Percentiles rank a stretch among this genome's conserved stretches.
Evolutionary conservation across 2,113 vertebrate genomes (phyloP).

Genomic region (Columba livia): DNA sequence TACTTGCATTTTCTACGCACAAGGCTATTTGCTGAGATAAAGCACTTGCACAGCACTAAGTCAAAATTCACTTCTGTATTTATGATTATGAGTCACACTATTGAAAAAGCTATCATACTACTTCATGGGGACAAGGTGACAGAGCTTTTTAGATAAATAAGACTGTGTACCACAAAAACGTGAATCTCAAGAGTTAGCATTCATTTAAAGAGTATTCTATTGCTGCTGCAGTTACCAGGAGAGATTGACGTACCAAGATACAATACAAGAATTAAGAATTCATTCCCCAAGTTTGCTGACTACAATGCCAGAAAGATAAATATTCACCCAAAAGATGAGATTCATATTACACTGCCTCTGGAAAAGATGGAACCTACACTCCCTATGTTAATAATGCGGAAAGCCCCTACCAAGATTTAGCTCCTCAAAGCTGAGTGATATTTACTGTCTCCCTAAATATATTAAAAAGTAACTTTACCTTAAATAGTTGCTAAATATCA

Average conservation of each 20-base stretch:
- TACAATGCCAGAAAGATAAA: background rate
- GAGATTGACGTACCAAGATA: background rate
- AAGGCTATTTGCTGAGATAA: conserved; percentile 26
- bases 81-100: conserved; percentile 39
- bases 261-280: background rate
- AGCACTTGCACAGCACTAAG: background rate
- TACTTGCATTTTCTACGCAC: background rate
- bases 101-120: conserved; percentile 9
- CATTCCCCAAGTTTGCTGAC: background rate
- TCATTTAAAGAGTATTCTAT: background rate
- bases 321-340: background rate
- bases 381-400: background rate
- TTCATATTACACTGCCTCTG: rapidly evolving
- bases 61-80: conserved; percentile 28
- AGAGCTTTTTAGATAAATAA: background rate
- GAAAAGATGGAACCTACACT: background rate
- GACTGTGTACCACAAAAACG: background rate
- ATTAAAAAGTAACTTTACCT: background rate
- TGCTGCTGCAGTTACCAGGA: background rate
- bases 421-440: background rate
- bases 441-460: background rate
- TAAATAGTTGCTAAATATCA: background rate
- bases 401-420: background rate
- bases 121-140: background rate
- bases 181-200: background rate